These are phyloP conservation scores for Alviniconcha marisindica DNA, from an alignment of 1,140 invertebrate genomes.

Conservation along the genomic window DNA sequence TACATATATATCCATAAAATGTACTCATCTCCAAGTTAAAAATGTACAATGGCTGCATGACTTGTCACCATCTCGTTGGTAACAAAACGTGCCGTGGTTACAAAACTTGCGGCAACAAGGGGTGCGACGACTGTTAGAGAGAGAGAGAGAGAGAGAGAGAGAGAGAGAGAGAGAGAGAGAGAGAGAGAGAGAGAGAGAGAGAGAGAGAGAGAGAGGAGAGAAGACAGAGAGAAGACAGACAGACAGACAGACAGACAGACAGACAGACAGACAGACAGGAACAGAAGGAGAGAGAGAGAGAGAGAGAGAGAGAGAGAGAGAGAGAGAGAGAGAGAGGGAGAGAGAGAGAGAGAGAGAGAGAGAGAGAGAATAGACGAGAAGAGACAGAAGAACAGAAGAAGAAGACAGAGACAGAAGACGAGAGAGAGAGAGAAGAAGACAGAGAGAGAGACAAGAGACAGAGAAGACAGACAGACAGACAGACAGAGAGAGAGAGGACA, in stretches of 20 bases:
- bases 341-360: background rate
- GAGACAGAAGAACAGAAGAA: background rate
- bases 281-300: background rate
- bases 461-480: no score
- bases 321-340: constrained; percentile 9
- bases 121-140: background rate
- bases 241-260: background rate
- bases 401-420: background rate
- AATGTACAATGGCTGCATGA: no score
- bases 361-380: background rate
- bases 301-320: constrained; percentile 4
- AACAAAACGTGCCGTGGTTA: no score
- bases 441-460: background rate
- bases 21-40: no score
- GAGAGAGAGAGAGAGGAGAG: background rate
- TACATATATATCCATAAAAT: no score
- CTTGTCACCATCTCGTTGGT: no score
- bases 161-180: background rate
- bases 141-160: background rate
- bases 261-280: background rate
- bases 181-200: background rate
- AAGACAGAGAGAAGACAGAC: background rate
- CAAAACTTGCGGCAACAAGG: background rate
- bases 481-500: background rate
- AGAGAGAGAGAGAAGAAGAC: constrained; percentile 9